Conservation (phyloP, 1,140 invertebrate species). For the Xylocopa sonorina region DNA sequence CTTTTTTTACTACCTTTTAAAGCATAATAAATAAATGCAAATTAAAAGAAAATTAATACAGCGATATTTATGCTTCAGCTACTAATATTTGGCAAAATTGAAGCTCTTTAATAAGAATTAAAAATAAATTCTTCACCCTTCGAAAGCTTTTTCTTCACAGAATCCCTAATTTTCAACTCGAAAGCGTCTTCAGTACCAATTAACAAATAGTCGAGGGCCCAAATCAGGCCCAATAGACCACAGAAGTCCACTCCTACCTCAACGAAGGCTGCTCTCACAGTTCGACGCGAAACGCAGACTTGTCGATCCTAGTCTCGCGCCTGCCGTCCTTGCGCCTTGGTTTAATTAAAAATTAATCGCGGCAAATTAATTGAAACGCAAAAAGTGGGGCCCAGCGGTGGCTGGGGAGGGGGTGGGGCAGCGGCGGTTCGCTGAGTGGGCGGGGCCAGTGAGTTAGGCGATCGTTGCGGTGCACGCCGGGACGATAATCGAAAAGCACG, state of each 20-base stretch:
- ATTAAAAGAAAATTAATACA: no score
- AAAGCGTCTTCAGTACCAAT: no score
- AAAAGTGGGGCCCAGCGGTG: conserved; percentile 66
- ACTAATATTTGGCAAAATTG: no score
- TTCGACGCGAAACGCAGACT: conserved; percentile 50
- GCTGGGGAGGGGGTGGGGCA: conserved; percentile 73
- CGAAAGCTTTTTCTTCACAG: no score
- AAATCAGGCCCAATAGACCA: no score
- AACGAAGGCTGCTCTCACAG: conserved; percentile 5
- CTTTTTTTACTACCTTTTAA: no score
- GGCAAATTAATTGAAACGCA: conserved; percentile 81
- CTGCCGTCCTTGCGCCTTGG: conserved; percentile 24
- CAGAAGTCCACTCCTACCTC: background rate
- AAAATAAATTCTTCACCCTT: no score
- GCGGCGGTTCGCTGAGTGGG: conserved; percentile 71
- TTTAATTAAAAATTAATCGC: conserved; percentile 81
- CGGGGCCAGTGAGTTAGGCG: conserved; percentile 78
- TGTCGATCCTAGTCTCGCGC: conserved; percentile 65
- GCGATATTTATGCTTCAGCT: no score
- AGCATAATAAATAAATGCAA: no score
- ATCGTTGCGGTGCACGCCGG: conserved; percentile 75
- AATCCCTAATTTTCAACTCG: no score
- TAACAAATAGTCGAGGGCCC: no score
- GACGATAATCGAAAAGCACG: conserved; percentile 80
- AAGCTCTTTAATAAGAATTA: no score